Conservation (phyloP, 2,797 vertebrate species). For the Schizothorax lantsangensis region DNA sequence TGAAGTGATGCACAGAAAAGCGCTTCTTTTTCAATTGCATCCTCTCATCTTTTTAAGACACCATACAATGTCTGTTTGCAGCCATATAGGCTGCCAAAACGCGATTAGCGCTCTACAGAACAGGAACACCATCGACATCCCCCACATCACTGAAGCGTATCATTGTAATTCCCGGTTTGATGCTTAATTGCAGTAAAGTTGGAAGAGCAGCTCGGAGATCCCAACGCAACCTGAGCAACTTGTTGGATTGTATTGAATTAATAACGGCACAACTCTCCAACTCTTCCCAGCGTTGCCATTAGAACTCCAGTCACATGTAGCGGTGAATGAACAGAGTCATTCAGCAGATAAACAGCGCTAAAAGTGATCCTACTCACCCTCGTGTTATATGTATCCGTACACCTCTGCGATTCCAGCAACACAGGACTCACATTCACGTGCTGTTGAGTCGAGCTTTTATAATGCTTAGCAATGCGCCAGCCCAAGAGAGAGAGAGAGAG, state of each 20-base stretch:
- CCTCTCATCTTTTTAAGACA: neutral
- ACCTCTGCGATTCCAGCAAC: neutral
- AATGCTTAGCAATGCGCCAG: conserved; percentile 31
- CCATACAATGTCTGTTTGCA: conserved; percentile 9
- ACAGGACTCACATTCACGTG: conserved; percentile 4
- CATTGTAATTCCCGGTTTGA: neutral
- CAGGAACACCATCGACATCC: conserved; percentile 8
- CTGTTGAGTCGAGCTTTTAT: conserved; percentile 48
- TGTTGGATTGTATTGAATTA: conserved; percentile 7
- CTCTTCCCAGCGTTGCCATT: conserved; percentile 15
- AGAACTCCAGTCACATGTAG: conserved; percentile 37
- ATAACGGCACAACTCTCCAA: neutral
- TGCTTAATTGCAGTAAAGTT: conserved; percentile 29
- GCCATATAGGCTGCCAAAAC: neutral
- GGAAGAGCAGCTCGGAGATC: neutral
- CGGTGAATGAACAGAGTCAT: neutral
- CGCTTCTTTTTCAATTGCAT: conserved; percentile 15
- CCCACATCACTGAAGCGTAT: conserved; percentile 7
- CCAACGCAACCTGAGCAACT: conserved; percentile 1
- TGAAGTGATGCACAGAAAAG: conserved; percentile 7
- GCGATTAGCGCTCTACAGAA: conserved; percentile 3
- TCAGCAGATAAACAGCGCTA: conserved; percentile 13
- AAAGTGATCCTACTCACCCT: conserved; percentile 38
- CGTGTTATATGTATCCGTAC: too few species aligned
- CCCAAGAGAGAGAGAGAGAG: conserved; percentile 40